Conservation (phyloP, 2,888 invertebrate species). For the Alcis repandata region DNA sequence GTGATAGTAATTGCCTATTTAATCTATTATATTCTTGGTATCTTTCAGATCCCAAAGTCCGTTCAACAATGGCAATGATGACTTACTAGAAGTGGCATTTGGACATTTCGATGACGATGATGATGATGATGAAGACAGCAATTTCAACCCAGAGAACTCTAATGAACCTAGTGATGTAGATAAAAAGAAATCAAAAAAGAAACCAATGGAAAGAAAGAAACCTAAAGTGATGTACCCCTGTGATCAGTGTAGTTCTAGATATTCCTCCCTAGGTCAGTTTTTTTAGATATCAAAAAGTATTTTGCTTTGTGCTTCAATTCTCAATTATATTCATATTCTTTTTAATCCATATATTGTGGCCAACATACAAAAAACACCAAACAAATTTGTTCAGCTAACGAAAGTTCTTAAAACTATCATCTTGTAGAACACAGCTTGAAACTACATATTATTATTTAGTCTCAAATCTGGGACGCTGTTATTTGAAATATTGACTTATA, state of each 20-base stretch:
- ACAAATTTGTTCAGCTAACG: background rate
- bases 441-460: too few species aligned
- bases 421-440: too few species aligned
- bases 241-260: constrained; percentile 77
- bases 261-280: constrained; percentile 69
- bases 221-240: constrained; percentile 70
- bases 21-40: background rate
- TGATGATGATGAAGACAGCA: constrained; percentile 60
- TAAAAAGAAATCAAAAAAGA: constrained; percentile 54
- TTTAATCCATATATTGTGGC: too few species aligned
- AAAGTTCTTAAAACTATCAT: too few species aligned
- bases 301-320: too few species aligned
- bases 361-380: background rate
- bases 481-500: too few species aligned
- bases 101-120: constrained; percentile 63
- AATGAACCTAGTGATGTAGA: constrained; percentile 42
- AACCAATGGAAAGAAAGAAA: constrained; percentile 52
- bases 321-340: too few species aligned
- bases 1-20: too few species aligned
- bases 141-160: constrained; percentile 43
- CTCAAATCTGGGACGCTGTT: too few species aligned
- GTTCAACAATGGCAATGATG: constrained; percentile 60
- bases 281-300: background rate
- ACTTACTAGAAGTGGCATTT: constrained; percentile 57
- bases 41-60: constrained; percentile 65